These are phyloP conservation scores for Actinia equina DNA, from an alignment of 64 coral and sea anemone genomes.

Conservation along the genomic window DNA sequence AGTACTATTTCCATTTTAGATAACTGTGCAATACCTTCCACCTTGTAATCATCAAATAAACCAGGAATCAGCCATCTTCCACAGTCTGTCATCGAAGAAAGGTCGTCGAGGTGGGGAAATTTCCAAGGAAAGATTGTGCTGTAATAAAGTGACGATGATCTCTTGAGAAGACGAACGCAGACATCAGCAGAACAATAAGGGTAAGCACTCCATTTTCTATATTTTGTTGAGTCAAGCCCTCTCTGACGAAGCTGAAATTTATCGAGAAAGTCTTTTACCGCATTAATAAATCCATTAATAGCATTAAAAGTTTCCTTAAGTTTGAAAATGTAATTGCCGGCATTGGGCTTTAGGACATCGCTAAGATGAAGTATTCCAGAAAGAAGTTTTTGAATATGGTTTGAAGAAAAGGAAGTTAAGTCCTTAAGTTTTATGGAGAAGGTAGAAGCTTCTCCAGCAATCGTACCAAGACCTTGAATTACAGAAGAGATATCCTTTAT, in stretches of 20 bases:
- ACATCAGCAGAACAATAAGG: conserved; percentile 85
- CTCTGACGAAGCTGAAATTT: conserved; percentile 87
- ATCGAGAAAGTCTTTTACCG: conserved; percentile 71
- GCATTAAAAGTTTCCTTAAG: conserved; percentile 44
- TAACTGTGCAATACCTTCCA: conserved; percentile 65
- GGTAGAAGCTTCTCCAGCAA: conserved; percentile 44
- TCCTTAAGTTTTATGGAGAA: conserved; percentile 53
- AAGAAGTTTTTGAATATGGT: conserved; percentile 65
- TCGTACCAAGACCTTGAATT: conserved; percentile 60
- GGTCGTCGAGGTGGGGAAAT: conserved; percentile 87
- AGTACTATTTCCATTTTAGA: conserved; percentile 60
- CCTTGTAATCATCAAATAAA: conserved; percentile 96
- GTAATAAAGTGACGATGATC: conserved; percentile 78
- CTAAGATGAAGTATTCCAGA: conserved; percentile 53
- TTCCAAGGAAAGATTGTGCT: conserved; percentile 86
- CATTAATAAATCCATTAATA: conserved; percentile 76
- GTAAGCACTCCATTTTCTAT: conserved; percentile 63
- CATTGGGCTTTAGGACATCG: conserved; percentile 48
- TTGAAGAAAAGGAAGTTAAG: conserved; percentile 48
- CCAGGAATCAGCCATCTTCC: conserved; percentile 89
- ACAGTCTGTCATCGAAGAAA: conserved; percentile 62
- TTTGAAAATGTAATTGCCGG: conserved; percentile 60
- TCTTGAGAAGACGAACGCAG: conserved; percentile 62
- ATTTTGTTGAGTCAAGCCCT: conserved; percentile 53
- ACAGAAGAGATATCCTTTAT: conserved; percentile 53